Conservation (phyloP, 2,113 vertebrate species). For the Nansenia antarctica region DNA sequence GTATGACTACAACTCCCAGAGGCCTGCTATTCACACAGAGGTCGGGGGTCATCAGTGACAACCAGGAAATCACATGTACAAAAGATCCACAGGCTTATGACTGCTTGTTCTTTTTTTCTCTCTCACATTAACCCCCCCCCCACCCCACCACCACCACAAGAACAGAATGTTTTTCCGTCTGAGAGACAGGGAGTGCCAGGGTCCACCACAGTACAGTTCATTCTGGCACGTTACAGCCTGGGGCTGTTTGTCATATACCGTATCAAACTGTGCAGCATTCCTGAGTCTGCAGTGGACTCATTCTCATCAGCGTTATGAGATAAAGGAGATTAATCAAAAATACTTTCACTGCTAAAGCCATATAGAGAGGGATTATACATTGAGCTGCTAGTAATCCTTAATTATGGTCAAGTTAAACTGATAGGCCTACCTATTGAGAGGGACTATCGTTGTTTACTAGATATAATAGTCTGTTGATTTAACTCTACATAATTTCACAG, state of each 20-base stretch:
- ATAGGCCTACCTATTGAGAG: background rate
- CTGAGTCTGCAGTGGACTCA: background rate
- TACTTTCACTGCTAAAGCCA: background rate
- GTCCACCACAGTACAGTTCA: background rate
- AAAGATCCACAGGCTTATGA: background rate
- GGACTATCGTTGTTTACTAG: background rate
- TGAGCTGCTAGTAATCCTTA: background rate
- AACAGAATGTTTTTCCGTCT: slow-evolving; percentile 8
- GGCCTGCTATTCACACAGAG: background rate
- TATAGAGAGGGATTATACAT: background rate
- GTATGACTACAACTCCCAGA: slow-evolving; percentile 2
- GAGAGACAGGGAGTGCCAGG: slow-evolving; percentile 6
- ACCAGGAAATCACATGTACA: background rate
- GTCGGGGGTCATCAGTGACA: slow-evolving; percentile 3
- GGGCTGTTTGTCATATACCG: background rate
- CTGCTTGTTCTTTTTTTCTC: background rate
- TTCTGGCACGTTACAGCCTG: background rate
- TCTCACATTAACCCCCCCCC: background rate
- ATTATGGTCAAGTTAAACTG: background rate
- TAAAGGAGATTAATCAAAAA: background rate
- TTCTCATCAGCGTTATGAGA: slow-evolving; percentile 10
- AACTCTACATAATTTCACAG: background rate
- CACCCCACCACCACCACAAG: background rate
- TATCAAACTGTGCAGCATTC: background rate
- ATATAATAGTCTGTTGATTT: background rate